Base-by-base conservation (phyloP, 92 coral and sea anemone species). In the Montipora capitata region DNA sequence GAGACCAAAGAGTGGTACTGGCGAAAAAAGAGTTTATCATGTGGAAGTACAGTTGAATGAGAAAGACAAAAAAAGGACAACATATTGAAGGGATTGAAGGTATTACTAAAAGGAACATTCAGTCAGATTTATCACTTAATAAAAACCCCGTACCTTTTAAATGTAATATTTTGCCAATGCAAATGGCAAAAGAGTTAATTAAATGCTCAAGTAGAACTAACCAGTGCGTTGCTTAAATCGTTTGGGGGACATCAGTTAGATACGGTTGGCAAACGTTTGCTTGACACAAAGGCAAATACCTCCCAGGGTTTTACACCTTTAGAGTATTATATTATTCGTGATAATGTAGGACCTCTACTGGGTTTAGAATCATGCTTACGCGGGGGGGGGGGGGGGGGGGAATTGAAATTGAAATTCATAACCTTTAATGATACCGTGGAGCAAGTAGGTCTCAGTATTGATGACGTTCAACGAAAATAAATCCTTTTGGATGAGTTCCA, bases 241-340 rank as follows among this genome's bases (percentile, higher is more conserved):
- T 85, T 85, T 54, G 79, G 90, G 56, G 90, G 77, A 13, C 80
- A 74, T 45, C 76, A 82, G 63, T 66, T 62, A 27, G 35, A 27
- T 27, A 27, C 35, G 35, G 75, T 85, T 35, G 90, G 90, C 14
- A 80, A 80, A 87, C 61, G 80, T 66, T 18, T 63, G 58, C 62
- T 80, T 13, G 59, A 71, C 45, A 80, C 87, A 38, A 40, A 8
- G 40, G 81, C 59, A 43, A 57, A 83, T 35, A 67, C 57, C 40
- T 10, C 5, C 9, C 54, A 74, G 66, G 39, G 41, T 52, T 72
- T 77, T 10, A 75, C 79, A 57, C 48, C 54, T 80, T 40, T 81
- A 3, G 83, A 81, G 59, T 88, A 88, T 78, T 81, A 88, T 88
- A 80, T 88, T 51, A 40, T 88, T 58, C 62, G 72, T 61, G 88